Evolutionary conservation across 37 sponge, comb jelly and placozoan species (phyloP).

Genomic region (Crambe crambe): DNA sequence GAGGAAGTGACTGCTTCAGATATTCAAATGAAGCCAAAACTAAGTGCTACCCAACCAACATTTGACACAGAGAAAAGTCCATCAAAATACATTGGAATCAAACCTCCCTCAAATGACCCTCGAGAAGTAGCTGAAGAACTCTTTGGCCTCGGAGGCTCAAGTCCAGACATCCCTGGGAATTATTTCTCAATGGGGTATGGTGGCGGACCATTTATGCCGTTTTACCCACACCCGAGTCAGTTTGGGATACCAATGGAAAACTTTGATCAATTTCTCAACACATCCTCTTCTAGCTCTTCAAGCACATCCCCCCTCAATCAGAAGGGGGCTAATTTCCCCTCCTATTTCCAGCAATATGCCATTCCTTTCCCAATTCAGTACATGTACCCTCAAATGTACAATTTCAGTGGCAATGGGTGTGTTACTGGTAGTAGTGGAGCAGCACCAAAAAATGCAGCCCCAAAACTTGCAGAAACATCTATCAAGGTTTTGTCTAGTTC

Average conservation of each 20-base stretch:
- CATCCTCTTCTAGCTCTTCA: background rate
- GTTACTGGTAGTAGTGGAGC: background rate
- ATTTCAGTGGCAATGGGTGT: background rate
- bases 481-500: conserved; percentile 1
- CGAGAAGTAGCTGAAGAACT: conserved; percentile 8
- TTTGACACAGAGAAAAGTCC: conserved; percentile 10
- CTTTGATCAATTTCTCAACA: background rate
- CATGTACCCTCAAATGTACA: conserved; percentile 1
- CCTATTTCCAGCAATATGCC: background rate
- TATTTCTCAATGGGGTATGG: background rate
- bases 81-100: conserved; percentile 3
- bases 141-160: conserved; percentile 6
- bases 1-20: conserved; percentile 1
- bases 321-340: background rate
- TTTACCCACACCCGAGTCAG: conserved; percentile 5
- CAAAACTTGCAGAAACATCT: background rate
- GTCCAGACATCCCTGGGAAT: background rate
- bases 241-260: conserved; percentile 7
- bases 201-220: background rate
- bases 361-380: conserved; percentile 4
- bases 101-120: conserved; percentile 2
- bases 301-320: background rate
- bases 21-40: background rate
- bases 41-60: background rate
- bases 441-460: background rate